Conservation (phyloP, 2,888 invertebrate species). For the Tetramorium bicarinatum region DNA sequence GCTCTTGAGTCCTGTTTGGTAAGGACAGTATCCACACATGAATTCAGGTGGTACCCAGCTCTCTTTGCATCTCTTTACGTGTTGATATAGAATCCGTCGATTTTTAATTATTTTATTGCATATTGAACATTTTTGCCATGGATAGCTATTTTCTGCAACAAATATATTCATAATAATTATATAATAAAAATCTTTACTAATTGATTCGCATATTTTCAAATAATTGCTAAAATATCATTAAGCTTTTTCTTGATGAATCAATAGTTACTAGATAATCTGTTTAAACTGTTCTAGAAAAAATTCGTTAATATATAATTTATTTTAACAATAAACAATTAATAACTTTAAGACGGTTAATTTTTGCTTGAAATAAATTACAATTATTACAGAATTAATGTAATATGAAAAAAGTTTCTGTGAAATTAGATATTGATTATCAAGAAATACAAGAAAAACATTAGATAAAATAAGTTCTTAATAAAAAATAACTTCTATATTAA, state of each 20-base stretch:
- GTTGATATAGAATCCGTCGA: neutral
- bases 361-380: neutral
- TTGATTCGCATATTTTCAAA: neutral
- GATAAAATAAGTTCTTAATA: neutral
- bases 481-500: neutral
- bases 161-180: slow-evolving; percentile 21
- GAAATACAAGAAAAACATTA: neutral
- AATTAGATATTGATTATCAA: slow-evolving; percentile 1
- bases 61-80: neutral
- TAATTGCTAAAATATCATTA: neutral
- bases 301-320: neutral
- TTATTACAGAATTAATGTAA: neutral
- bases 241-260: neutral
- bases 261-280: neutral
- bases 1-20: neutral
- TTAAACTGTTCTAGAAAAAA: neutral
- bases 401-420: neutral
- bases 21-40: neutral
- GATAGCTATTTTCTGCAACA: slow-evolving; percentile 22
- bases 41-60: neutral
- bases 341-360: neutral
- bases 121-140: neutral
- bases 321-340: neutral
- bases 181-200: neutral
- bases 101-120: neutral